Evolutionary conservation across 2,797 vertebrate genomes (phyloP), one percentile per base, ranked within the genome.

Genomic region (Pseudotriccus pelzelni): DNA sequence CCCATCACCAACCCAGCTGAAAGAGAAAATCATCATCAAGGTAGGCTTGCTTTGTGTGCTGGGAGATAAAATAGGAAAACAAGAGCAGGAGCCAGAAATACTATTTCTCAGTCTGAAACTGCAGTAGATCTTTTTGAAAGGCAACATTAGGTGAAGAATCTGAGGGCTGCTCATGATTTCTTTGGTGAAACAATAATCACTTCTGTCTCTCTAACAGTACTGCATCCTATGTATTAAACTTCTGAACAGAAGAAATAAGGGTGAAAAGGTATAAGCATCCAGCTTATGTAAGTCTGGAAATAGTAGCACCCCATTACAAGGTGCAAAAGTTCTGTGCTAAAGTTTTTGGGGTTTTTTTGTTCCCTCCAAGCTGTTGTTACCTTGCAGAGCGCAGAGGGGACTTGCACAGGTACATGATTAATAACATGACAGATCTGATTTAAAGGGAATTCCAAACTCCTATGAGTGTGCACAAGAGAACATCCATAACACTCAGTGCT

Each of bases 11-110:
- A 98, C 98, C 15, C 99, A 99, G 92, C 98, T 99, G 84, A 99
- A 99, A 78, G 98, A 98, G 93, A 99, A 99, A 97, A 98, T 99
- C 96, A 99, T 99, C 76, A 98, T 99, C 68, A 99, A 99, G 98
- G 99, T 99, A 60, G 36, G 73, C 23, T 82, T 41, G 43, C 44
- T 41, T 58, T 70, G 44, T 90, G 36, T 73, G 32, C 62, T 85
- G 12, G 27, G n/a, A 49, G 10, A 36, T 66, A 52, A 84, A 78
- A 52, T 2, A 55, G 62, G 28, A 75, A 56, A 69, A 37, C 7
- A 55, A 64, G 50, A 63, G 50, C 79, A 69, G 87, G 62, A 72
- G 13, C 9, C 64, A 68, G 36, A 39, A 75, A 43, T 59, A 15
- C 20, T 47, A 7, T 5, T 89, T 52, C 47, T 87, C 55, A 64